phyloP scores from a whole-genome alignment of 2,113 vertebrate genomes.

The Trematocara marginatum region DNA sequence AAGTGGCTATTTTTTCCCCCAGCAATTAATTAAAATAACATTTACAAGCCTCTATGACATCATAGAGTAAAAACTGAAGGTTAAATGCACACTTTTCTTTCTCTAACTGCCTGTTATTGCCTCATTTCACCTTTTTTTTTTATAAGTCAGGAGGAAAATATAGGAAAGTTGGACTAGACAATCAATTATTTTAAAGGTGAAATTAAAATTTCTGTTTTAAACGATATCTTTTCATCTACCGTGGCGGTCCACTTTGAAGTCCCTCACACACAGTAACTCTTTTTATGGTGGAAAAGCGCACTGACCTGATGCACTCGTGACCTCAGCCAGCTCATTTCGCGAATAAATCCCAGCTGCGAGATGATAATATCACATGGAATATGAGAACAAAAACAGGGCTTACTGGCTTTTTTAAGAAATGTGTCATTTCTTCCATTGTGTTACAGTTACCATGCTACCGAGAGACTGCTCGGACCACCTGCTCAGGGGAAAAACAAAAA shows the following conservation, averaged over 20 bases:
- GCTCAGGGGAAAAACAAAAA: constrained; percentile 59
- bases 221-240: not conserved
- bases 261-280: not conserved
- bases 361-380: not conserved
- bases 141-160: not conserved
- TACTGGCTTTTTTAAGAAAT: not conserved
- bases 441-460: constrained; percentile 3
- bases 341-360: not conserved
- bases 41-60: not conserved
- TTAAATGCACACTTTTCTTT: not conserved
- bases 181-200: not conserved
- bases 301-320: constrained; percentile 6
- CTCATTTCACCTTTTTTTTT: not conserved
- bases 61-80: not conserved
- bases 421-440: not conserved
- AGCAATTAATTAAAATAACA: not conserved
- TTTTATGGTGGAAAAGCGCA: constrained; percentile 17
- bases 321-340: constrained; percentile 15
- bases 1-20: not conserved
- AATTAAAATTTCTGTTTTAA: not conserved
- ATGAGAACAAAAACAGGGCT: not conserved
- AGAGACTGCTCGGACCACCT: constrained; percentile 88
- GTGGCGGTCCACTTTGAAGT: not conserved
- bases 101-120: not conserved
- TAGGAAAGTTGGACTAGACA: not conserved